Conservation (phyloP, 2,888 invertebrate species). For the Oligia fasciuncula region DNA sequence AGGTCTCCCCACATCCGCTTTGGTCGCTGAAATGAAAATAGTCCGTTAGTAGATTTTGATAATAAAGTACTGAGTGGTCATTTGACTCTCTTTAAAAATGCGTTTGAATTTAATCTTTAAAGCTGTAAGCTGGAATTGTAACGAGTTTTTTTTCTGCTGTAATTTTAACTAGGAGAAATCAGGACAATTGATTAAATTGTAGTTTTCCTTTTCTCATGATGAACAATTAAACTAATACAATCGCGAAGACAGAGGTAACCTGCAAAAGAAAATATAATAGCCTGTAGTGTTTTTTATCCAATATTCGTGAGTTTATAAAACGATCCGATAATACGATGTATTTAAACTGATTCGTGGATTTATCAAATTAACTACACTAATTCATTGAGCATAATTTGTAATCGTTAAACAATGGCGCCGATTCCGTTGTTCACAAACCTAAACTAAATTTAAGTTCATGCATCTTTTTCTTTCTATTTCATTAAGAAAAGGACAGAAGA, state of each 20-base stretch:
- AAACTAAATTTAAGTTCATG: no score
- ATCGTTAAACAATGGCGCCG: not conserved
- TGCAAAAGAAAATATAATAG: conserved; percentile 75
- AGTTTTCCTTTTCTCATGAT: conserved; percentile 48
- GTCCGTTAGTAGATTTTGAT: conserved; percentile 72
- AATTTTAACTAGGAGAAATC: conserved; percentile 32
- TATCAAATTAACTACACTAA: not conserved
- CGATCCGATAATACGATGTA: not conserved
- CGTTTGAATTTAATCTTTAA: not conserved
- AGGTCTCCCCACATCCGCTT: conserved; percentile 69
- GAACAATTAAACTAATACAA: conserved; percentile 51
- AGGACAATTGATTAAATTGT: conserved; percentile 44
- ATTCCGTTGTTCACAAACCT: no score
- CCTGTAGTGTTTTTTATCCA: conserved; percentile 68
- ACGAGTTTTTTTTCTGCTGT: not conserved
- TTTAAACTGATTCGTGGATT: not conserved
- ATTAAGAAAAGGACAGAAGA: no score
- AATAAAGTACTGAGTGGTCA: conserved; percentile 32
- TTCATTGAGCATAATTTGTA: not conserved
- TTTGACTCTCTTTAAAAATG: not conserved
- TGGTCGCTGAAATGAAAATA: conserved; percentile 79
- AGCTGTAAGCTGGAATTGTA: not conserved
- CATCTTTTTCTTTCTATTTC: no score
- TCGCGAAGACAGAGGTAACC: conserved; percentile 71
- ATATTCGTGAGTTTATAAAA: conserved; percentile 4